Percentiles rank a stretch among this genome's conserved stretches.
phyloP scores from a whole-genome alignment of 2,797 vertebrate genomes.

The Argentina silus region DNA sequence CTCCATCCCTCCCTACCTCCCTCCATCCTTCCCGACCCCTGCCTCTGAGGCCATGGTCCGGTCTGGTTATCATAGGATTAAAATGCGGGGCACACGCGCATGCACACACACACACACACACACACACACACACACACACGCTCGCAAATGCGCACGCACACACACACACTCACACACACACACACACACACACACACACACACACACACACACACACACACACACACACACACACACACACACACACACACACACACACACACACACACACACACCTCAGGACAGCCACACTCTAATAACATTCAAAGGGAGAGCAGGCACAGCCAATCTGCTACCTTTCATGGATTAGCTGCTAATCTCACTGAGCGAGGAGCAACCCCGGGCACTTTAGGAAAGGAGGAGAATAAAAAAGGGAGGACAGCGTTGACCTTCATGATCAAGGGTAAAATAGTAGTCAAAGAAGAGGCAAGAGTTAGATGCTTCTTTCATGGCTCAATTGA shows the following conservation, averaged over 20 bases:
- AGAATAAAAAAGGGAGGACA: slow-evolving; percentile 48
- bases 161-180: slow-evolving; percentile 28
- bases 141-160: too few species aligned
- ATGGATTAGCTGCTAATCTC: slow-evolving; percentile 79
- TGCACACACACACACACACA: not conserved
- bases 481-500: slow-evolving; percentile 25
- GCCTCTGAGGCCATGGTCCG: not conserved
- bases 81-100: not conserved
- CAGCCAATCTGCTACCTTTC: slow-evolving; percentile 69
- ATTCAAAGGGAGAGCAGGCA: slow-evolving; percentile 67
- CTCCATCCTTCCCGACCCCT: not conserved
- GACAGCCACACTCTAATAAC: slow-evolving; percentile 70
- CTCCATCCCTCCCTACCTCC: not conserved
- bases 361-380: slow-evolving; percentile 63
- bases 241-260: not conserved
- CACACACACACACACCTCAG: slow-evolving; percentile 57
- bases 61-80: slow-evolving; percentile 6
- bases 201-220: too few species aligned
- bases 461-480: slow-evolving; percentile 16
- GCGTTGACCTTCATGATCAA: slow-evolving; percentile 74
- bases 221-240: not conserved
- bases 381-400: slow-evolving; percentile 56
- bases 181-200: slow-evolving; percentile 31
- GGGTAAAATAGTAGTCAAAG: slow-evolving; percentile 49
- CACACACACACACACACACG: not conserved